These are phyloP conservation scores for Dinocampus coccinellae DNA, from an alignment of 2,888 invertebrate genomes.

Conservation along the genomic window DNA sequence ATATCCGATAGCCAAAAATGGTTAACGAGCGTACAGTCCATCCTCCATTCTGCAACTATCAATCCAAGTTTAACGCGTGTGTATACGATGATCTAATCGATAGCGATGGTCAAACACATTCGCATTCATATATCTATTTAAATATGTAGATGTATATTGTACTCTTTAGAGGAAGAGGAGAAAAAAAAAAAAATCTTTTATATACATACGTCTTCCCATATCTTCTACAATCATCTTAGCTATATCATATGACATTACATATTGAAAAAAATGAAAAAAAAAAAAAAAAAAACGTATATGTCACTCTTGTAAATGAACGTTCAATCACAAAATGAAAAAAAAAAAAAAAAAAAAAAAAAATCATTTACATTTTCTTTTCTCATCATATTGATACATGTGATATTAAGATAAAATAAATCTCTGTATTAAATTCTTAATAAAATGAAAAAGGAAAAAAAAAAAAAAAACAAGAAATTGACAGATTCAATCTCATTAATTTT, in stretches of 20 bases:
- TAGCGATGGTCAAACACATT: not conserved
- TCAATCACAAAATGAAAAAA: constrained; percentile 5
- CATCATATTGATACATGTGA: not conserved
- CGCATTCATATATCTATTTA: not conserved
- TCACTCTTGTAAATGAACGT: constrained; percentile 9
- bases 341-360: constrained; percentile 9
- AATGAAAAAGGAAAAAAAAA: not conserved
- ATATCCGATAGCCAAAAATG: constrained; percentile 4
- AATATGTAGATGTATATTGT: no score
- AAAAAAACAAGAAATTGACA: constrained; percentile 29
- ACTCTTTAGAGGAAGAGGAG: no score
- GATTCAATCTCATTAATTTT: constrained; percentile 41
- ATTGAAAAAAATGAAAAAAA: no score
- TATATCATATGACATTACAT: constrained; percentile 7
- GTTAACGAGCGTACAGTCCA: constrained; percentile 15
- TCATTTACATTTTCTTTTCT: not conserved
- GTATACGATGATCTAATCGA: constrained; percentile 13
- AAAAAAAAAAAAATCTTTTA: no score
- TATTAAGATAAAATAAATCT: not conserved
- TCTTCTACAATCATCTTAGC: not conserved
- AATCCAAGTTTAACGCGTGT: not conserved
- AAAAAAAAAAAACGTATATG: not conserved
- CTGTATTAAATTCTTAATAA: not conserved
- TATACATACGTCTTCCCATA: no score
- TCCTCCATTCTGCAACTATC: constrained; percentile 12